Evolutionary conservation across 2,888 invertebrate species (phyloP).

Genomic region (Acholoe squamosa): DNA sequence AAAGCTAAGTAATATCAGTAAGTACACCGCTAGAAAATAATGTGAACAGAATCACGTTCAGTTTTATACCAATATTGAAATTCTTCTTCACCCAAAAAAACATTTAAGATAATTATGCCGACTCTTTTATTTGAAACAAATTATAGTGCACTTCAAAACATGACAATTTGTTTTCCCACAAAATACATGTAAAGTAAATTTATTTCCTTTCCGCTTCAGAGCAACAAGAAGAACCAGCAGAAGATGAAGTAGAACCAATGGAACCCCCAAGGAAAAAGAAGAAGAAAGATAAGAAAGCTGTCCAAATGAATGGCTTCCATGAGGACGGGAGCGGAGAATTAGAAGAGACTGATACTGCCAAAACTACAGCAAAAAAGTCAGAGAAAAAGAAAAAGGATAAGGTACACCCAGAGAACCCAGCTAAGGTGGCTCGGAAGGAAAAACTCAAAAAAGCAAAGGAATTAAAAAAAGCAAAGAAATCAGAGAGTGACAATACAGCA

Average conservation of each 20-base stretch:
- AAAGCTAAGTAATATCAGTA: too few relatives aligned
- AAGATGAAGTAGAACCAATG: not conserved
- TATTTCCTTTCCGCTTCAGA: not conserved
- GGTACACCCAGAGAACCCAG: not conserved
- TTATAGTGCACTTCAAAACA: too few relatives aligned
- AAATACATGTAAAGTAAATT: too few relatives aligned
- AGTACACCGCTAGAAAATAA: too few relatives aligned
- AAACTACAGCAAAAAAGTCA: not conserved
- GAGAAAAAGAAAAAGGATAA: conserved; percentile 39
- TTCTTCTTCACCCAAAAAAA: too few relatives aligned
- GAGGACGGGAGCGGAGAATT: not conserved
- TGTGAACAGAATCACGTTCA: too few relatives aligned
- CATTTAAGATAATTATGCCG: too few relatives aligned
- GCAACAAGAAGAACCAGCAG: not conserved
- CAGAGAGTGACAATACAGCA: not conserved
- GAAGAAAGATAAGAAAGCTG: not conserved
- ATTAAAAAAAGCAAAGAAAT: not conserved
- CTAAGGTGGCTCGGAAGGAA: conserved; percentile 25
- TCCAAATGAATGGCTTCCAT: not conserved
- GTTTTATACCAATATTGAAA: too few relatives aligned
- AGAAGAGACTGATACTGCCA: not conserved
- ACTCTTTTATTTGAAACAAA: too few relatives aligned
- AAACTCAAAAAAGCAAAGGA: not conserved
- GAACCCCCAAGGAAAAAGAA: conserved; percentile 50
- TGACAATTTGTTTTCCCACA: too few relatives aligned